phyloP scores from a whole-genome alignment of 2,797 vertebrate genomes.

The Choloepus didactylus region DNA sequence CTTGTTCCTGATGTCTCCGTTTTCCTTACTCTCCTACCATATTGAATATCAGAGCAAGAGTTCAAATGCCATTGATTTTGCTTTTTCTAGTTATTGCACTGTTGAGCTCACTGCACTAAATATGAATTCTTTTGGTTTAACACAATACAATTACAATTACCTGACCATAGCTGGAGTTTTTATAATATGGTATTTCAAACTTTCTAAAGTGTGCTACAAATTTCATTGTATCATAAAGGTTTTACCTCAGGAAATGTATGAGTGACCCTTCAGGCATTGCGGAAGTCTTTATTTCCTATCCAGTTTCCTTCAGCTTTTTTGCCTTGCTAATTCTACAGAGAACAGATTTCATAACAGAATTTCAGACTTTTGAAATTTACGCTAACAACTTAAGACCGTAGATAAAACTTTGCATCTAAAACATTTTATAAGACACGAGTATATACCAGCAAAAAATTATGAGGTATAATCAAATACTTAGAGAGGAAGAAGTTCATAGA shows the following conservation, averaged over 20 bases:
- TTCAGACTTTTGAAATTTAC: constrained; percentile 14
- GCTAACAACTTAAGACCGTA: constrained; percentile 21
- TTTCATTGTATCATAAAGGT: not conserved
- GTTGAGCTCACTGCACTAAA: not conserved
- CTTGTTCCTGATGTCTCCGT: not conserved
- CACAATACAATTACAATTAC: not conserved
- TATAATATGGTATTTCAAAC: not conserved
- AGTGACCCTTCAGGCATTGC: not conserved
- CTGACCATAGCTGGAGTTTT: not conserved
- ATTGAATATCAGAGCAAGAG: not conserved
- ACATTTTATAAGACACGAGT: not conserved
- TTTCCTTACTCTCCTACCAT: constrained; percentile 2
- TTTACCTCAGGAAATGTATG: constrained; percentile 30
- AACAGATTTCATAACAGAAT: constrained; percentile 33
- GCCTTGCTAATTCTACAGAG: constrained; percentile 46
- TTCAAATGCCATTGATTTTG: not conserved
- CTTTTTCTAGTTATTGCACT: not conserved
- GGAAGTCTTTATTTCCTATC: not conserved
- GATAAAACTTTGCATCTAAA: constrained; percentile 8
- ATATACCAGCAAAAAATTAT: not conserved
- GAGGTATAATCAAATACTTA: not conserved
- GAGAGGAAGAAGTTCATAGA: not conserved
- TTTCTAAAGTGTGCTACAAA: constrained; percentile 37
- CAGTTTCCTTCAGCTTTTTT: constrained; percentile 14
- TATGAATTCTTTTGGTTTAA: not conserved